phyloP scores from a whole-genome alignment of 2,797 vertebrate species.

The Pygocentrus nattereri region DNA sequence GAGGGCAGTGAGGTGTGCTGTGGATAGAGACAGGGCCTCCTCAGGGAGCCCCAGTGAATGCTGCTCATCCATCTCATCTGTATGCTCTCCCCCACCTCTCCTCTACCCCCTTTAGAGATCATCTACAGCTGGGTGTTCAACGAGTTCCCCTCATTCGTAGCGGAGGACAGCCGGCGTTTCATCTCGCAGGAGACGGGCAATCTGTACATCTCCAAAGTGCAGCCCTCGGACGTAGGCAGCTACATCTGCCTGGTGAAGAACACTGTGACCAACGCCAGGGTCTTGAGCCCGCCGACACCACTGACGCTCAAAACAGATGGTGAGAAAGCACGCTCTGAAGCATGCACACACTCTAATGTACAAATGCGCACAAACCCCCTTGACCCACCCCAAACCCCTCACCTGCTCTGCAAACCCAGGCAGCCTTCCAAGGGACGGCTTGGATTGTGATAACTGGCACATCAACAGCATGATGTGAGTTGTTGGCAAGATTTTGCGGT shows the following conservation, averaged over 20 bases:
- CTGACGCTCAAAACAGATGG: conserved; percentile 92
- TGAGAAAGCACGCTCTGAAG: conserved; percentile 73
- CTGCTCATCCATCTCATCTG: conserved; percentile 46
- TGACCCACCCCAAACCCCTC: neutral
- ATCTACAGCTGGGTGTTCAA: conserved; percentile 98
- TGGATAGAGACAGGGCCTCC: conserved; percentile 30
- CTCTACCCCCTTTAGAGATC: conserved; percentile 83
- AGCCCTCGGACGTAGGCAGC: conserved; percentile 95
- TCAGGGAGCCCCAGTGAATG: conserved; percentile 11
- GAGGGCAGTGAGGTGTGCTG: conserved; percentile 28
- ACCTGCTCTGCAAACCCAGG: conserved; percentile 26
- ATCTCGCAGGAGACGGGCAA: conserved; percentile 97
- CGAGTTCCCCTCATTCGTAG: conserved; percentile 95
- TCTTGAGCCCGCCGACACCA: conserved; percentile 94
- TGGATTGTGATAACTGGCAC: conserved; percentile 1
- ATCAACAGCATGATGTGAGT: conserved; percentile 16
- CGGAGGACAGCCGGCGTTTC: conserved; percentile 96
- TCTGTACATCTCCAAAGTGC: conserved; percentile 97
- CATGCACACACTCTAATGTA: conserved; percentile 12
- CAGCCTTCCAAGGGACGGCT: conserved; percentile 5
- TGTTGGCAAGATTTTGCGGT: neutral
- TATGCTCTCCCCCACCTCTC: conserved; percentile 20
- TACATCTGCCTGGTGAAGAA: conserved; percentile 98
- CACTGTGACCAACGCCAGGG: conserved; percentile 89
- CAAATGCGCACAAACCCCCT: neutral